phyloP scores from a whole-genome alignment of 2,113 vertebrate genomes.

The Rhadina sibilatrix region DNA sequence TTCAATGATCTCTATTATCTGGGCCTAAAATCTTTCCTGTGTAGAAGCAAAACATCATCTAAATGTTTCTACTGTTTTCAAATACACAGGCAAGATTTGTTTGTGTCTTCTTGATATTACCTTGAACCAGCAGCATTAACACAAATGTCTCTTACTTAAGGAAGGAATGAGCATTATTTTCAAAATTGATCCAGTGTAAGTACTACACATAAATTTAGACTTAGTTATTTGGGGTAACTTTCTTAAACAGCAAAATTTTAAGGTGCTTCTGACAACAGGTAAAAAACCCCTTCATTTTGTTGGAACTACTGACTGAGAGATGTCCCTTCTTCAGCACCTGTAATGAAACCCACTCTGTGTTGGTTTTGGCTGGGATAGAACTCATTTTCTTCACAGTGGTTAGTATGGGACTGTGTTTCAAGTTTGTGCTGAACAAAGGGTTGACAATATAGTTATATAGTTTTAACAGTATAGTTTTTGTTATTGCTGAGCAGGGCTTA shows the following conservation, averaged over 20 bases:
- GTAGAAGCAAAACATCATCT: neutral
- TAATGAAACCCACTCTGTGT: neutral
- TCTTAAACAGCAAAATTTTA: neutral
- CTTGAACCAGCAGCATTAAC: neutral
- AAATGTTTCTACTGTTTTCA: neutral
- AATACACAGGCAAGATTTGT: neutral
- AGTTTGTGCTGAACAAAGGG: neutral
- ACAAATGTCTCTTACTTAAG: neutral
- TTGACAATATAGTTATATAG: neutral
- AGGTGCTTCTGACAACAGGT: neutral
- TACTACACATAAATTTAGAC: neutral
- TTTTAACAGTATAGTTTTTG: neutral
- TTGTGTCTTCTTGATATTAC: neutral
- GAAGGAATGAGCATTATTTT: neutral
- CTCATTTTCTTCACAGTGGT: neutral
- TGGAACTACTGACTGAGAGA: neutral
- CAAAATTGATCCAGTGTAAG: neutral
- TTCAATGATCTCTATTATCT: neutral
- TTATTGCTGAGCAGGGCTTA: neutral
- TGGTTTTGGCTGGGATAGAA: neutral
- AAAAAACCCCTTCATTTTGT: neutral
- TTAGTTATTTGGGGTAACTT: neutral
- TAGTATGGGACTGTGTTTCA: fast-evolving
- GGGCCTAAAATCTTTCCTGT: neutral
- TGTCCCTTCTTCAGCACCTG: neutral